Evolutionary conservation across 2,797 vertebrate genomes (phyloP), one percentile per base, ranked within the genome.

Genomic region (Pangasius djambal): DNA sequence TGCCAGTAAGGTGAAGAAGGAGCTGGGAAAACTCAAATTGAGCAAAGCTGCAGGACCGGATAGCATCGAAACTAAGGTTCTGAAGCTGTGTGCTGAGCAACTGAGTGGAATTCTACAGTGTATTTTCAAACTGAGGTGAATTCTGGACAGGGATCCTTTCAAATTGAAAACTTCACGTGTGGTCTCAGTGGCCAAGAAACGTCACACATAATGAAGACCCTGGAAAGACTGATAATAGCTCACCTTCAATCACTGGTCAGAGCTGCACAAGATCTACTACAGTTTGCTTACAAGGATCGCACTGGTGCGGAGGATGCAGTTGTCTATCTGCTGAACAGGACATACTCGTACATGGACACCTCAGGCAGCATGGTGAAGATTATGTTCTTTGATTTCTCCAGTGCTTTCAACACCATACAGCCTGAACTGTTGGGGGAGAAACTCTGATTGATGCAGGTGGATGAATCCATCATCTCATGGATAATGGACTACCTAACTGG

Each of bases 321-420:
- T 31, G 34, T 59, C 12, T 13, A 25, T 59, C 50, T 81, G 6
- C 12, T 78, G 28, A 79, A 79, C 75, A 20, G 48, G 48, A 1
- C 7, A 52, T 78, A 16, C 7, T 22, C 8, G 2, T 20, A 79
- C 18, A 8, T 81, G 31, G 3, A 37, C 31, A 37, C 52, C 3
- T 81, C n/a, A 20, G n/a, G 52, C n/a, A 57, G 18, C 50, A 57
- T 10, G 31, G 50, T 50, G 44, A 50, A 28, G 25, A 52, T 77
- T 75, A 75, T 77, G 44, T 18, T 79, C 12, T 75, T 59, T 44
- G 52, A 86, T 86, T 55, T 85, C 15, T n/a, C 52, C 55, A 59
- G 20, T 48, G 37, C 6, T 18, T 86, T 59, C 8, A 75, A 44
- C 25, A 44, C 31, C n/a, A 55, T n/a, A 34, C n/a, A 22, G 52